Percentiles rank a stretch among this genome's conserved stretches.
Evolutionary conservation across 2,113 vertebrate genomes (phyloP).

Genomic region (Falcunculus frontatus): DNA sequence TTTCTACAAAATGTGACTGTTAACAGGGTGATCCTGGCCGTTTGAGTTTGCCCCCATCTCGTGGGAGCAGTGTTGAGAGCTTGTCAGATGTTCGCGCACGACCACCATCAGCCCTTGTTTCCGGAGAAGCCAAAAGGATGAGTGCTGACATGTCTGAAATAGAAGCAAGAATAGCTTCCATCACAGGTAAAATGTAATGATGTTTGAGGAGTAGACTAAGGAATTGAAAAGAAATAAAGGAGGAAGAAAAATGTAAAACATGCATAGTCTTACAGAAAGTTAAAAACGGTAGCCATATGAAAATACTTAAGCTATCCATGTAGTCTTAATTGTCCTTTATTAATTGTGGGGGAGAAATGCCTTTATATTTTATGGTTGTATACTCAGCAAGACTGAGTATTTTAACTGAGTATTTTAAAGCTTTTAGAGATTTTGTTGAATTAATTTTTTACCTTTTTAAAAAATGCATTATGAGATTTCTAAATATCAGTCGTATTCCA

Average conservation of each 20-base stretch:
- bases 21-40: slow-evolving; percentile 86
- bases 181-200: slow-evolving; percentile 81
- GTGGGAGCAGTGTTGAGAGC: slow-evolving; percentile 94
- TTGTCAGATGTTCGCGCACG: slow-evolving; percentile 76
- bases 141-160: slow-evolving; percentile 95
- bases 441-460: background rate
- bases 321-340: background rate
- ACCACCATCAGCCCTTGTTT: slow-evolving; percentile 74
- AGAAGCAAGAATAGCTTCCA: slow-evolving; percentile 85
- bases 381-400: background rate
- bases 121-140: slow-evolving; percentile 89
- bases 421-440: background rate
- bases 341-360: background rate
- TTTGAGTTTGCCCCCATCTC: slow-evolving; percentile 87
- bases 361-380: background rate
- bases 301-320: background rate
- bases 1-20: background rate
- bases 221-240: background rate
- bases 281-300: background rate
- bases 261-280: background rate
- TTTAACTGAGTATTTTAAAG: background rate
- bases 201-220: background rate
- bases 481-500: background rate
- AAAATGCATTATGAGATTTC: background rate
- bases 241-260: background rate